These are phyloP conservation scores for Cylloceria caligata DNA, from an alignment of 2,888 invertebrate species.

Conservation along the genomic window DNA sequence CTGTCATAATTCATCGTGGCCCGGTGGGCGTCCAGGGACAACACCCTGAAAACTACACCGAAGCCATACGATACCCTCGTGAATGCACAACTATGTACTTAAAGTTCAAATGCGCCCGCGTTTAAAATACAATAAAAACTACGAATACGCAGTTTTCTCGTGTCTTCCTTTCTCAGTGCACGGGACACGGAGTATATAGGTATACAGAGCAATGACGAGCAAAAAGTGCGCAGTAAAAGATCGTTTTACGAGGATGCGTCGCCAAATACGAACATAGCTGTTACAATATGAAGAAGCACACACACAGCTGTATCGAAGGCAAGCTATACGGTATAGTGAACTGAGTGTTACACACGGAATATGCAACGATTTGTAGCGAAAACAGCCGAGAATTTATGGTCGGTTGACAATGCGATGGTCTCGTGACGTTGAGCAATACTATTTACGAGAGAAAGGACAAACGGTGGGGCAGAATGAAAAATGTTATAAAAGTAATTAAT, in stretches of 20 bases:
- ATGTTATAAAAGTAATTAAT: background rate
- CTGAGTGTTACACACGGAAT: constrained; percentile 10
- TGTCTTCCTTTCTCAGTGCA: constrained; percentile 2
- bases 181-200: background rate
- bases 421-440: background rate
- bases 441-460: background rate
- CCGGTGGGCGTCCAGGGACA: constrained; percentile 19
- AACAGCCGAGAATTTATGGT: constrained; percentile 50
- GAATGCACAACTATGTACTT: constrained; percentile 18
- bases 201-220: constrained; percentile 46
- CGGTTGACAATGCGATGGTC: constrained; percentile 1
- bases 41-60: constrained; percentile 56
- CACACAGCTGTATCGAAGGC: background rate
- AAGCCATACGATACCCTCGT: constrained; percentile 28
- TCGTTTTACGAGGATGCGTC: constrained; percentile 47
- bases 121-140: constrained; percentile 46
- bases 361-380: constrained; percentile 50
- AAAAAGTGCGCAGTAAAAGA: constrained; percentile 49
- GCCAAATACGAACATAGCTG: constrained; percentile 9
- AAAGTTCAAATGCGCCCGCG: constrained; percentile 40
- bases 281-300: constrained; percentile 25
- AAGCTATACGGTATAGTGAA: background rate
- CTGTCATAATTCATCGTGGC: constrained; percentile 49
- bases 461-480: background rate
- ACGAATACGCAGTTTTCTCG: constrained; percentile 19